These are phyloP conservation scores for Hippocampus abdominalis DNA, from an alignment of 2,113 vertebrate species.

Conservation along the genomic window DNA sequence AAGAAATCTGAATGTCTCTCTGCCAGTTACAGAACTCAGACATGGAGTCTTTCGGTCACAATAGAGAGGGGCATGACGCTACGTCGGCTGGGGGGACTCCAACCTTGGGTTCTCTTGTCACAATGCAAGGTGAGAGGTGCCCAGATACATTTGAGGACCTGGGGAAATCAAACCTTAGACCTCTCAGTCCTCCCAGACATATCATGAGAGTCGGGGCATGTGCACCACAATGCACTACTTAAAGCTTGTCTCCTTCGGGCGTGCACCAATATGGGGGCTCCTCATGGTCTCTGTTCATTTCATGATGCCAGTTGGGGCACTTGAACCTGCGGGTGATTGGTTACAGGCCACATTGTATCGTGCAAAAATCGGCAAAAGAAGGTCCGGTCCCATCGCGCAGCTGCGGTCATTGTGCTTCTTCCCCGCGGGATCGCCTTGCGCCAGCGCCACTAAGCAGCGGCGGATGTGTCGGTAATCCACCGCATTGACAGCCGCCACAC, in stretches of 20 bases:
- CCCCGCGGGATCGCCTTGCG: not conserved
- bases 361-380: not conserved
- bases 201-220: too few species aligned
- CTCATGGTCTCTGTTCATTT: not conserved
- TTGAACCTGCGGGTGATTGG: not conserved
- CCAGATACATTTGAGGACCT: too few species aligned
- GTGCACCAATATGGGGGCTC: too few species aligned
- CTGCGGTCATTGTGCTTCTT: not conserved
- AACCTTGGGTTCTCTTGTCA: not conserved
- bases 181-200: too few species aligned
- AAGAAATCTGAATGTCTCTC: too few species aligned
- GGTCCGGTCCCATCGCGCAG: not conserved
- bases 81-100: not conserved
- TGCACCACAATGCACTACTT: too few species aligned
- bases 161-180: not conserved
- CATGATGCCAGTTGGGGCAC: not conserved
- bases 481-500: slow-evolving; percentile 24
- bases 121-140: not conserved
- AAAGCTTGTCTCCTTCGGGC: too few species aligned
- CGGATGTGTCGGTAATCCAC: slow-evolving; percentile 28
- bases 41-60: not conserved
- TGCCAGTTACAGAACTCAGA: not conserved
- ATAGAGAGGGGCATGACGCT: not conserved
- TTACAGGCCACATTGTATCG: not conserved
- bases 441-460: slow-evolving; percentile 23